phyloP scores from a whole-genome alignment of 2,113 vertebrate species.

The Takifugu bimaculatus region DNA sequence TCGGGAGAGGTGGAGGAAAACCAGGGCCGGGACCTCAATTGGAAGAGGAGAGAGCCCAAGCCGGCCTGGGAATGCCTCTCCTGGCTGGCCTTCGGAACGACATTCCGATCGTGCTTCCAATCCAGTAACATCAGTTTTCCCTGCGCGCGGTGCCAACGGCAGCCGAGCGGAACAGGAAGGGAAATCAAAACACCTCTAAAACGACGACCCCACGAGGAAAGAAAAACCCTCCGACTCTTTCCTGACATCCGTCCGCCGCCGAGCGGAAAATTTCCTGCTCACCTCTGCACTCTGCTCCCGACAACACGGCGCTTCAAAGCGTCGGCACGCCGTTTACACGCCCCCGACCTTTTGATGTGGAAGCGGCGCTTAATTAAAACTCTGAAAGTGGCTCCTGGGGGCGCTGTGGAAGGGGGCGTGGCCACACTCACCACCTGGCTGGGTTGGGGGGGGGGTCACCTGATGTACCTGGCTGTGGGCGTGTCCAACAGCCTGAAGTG shows the following conservation, averaged over 20 bases:
- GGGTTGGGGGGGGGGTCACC: no score
- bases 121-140: no score
- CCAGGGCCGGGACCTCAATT: no score
- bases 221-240: conserved; percentile 2
- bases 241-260: conserved; percentile 26
- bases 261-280: conserved; percentile 26
- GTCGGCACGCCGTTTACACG: conserved; percentile 22
- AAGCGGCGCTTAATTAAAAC: conserved; percentile 76
- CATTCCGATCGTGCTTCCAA: no score
- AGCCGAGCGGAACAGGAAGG: conserved; percentile 36
- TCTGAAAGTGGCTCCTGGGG: conserved; percentile 50
- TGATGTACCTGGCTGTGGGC: no score
- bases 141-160: conserved; percentile 36
- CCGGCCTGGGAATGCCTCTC: no score
- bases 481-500: no score
- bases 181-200: background rate
- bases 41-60: no score
- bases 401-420: no score
- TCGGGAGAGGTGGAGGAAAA: no score
- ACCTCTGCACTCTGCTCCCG: conserved; percentile 37
- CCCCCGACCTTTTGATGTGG: conserved; percentile 64
- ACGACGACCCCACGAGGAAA: background rate
- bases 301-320: background rate
- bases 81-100: no score
- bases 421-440: no score